phyloP scores from a whole-genome alignment of 2,888 invertebrate genomes.

The Nysson spinosus region DNA sequence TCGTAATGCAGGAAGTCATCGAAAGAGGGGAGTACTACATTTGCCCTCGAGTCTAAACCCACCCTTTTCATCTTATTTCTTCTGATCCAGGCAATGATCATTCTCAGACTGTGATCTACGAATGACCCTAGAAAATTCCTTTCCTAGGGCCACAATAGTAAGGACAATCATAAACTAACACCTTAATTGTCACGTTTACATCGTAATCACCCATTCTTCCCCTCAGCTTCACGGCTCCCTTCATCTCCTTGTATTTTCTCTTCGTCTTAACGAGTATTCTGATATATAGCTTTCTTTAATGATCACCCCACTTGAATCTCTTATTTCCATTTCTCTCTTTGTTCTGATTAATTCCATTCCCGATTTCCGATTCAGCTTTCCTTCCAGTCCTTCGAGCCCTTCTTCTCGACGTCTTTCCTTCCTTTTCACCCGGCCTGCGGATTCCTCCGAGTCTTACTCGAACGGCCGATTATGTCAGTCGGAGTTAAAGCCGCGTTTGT shows the following conservation, averaged over 20 bases:
- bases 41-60: slow-evolving; percentile 21
- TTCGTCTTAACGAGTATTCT: slow-evolving; percentile 3
- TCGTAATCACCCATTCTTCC: slow-evolving; percentile 21
- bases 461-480: slow-evolving; percentile 71
- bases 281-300: slow-evolving; percentile 2
- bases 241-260: neutral
- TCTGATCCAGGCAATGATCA: slow-evolving; percentile 57
- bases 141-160: slow-evolving; percentile 48
- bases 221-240: slow-evolving; percentile 5
- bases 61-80: slow-evolving; percentile 36
- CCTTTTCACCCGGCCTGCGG: slow-evolving; percentile 6
- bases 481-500: slow-evolving; percentile 69
- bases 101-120: slow-evolving; percentile 30
- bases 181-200: slow-evolving; percentile 54
- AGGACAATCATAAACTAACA: slow-evolving; percentile 61
- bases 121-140: slow-evolving; percentile 35
- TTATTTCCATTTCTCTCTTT: neutral
- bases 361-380: neutral
- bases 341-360: neutral
- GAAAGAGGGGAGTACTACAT: too few species aligned
- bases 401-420: slow-evolving; percentile 5
- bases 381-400: neutral
- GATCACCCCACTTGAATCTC: slow-evolving; percentile 11
- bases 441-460: slow-evolving; percentile 29
- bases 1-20: too few species aligned